phyloP scores from a whole-genome alignment of 1,140 invertebrate genomes.

The Drosophila aff. region DNA sequence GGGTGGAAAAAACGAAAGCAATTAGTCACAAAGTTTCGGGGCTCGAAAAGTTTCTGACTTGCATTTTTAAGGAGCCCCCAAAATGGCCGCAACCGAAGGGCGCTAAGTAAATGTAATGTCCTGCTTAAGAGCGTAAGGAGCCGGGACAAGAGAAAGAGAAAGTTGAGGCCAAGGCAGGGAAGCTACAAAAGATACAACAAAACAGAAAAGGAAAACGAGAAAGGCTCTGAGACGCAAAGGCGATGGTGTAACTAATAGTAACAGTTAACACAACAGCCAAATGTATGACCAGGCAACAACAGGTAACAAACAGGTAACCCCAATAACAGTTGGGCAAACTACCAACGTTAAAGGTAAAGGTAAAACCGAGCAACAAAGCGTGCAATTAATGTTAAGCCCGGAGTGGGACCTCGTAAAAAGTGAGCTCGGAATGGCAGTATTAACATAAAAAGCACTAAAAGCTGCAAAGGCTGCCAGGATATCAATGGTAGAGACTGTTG shows the following conservation, averaged over 20 bases:
- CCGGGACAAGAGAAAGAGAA: slow-evolving; percentile 1
- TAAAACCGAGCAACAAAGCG: slow-evolving; percentile 8
- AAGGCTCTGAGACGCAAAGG: slow-evolving; percentile 10
- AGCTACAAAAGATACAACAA: neutral
- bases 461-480: neutral
- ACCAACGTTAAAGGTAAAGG: slow-evolving; percentile 1
- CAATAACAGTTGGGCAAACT: slow-evolving; percentile 1
- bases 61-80: slow-evolving; percentile 59
- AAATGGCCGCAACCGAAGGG: slow-evolving; percentile 33
- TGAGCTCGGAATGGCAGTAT: slow-evolving; percentile 2
- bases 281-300: slow-evolving; percentile 3
- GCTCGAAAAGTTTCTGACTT: slow-evolving; percentile 68
- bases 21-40: slow-evolving; percentile 74
- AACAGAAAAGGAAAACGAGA: neutral
- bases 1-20: slow-evolving; percentile 62
- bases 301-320: slow-evolving; percentile 14
- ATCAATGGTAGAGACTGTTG: slow-evolving; percentile 5
- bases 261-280: slow-evolving; percentile 28
- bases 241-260: slow-evolving; percentile 38
- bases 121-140: slow-evolving; percentile 26
- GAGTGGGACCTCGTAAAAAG: neutral
- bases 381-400: slow-evolving; percentile 6
- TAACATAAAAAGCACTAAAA: slow-evolving; percentile 15
- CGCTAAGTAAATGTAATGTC: slow-evolving; percentile 40
- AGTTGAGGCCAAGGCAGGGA: neutral